phyloP scores from a whole-genome alignment of 2,113 vertebrate species.

The Trogon melanurus region DNA sequence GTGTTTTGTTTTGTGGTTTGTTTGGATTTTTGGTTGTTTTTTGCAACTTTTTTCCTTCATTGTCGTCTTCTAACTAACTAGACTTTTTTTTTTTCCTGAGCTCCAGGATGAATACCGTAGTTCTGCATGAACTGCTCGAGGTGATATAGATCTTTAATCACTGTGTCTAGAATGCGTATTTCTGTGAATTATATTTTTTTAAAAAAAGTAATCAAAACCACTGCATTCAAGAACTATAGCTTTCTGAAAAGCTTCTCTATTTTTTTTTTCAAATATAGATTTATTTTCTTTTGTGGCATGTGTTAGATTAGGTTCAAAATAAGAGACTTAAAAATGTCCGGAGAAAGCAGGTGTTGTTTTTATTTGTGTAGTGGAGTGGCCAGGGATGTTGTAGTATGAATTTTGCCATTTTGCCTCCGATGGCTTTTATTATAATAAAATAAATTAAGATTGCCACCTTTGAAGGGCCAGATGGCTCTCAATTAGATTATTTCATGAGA shows the following conservation, averaged over 20 bases:
- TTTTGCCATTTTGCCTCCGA: not conserved
- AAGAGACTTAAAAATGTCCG: not conserved
- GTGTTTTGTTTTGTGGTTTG: too few relatives aligned
- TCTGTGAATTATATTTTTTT: not conserved
- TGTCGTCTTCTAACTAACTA: not conserved
- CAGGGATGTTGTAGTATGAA: not conserved
- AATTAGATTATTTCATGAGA: constrained; percentile 4
- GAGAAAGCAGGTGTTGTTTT: not conserved
- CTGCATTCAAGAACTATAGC: not conserved
- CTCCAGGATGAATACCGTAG: not conserved
- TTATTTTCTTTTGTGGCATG: not conserved
- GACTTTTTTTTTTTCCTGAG: not conserved
- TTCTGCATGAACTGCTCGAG: not conserved
- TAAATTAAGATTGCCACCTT: constrained; percentile 15
- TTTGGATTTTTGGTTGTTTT: not conserved
- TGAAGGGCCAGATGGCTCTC: constrained; percentile 23
- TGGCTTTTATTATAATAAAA: constrained; percentile 10
- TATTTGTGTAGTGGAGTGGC: not conserved
- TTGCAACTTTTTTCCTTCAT: not conserved
- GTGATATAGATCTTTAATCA: not conserved
- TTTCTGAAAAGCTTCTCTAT: not conserved
- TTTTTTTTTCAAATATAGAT: not conserved
- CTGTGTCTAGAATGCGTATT: not conserved
- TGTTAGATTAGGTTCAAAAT: not conserved
- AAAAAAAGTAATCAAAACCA: not conserved